Percentiles rank a stretch among this genome's conserved stretches.
These are phyloP conservation scores for Charina bottae DNA, from an alignment of 2,113 vertebrate genomes.

Conservation along the genomic window DNA sequence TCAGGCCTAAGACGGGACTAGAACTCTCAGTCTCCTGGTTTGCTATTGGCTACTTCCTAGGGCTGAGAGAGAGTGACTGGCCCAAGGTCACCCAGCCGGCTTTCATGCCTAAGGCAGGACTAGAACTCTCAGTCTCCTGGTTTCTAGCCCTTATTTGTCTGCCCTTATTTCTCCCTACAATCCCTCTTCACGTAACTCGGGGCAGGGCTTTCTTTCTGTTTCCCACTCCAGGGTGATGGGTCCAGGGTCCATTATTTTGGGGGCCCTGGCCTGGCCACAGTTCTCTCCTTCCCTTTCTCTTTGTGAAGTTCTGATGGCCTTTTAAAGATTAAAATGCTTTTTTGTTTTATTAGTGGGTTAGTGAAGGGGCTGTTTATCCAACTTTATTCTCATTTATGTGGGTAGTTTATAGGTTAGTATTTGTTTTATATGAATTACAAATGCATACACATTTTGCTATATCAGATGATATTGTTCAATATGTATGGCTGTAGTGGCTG, in stretches of 20 bases:
- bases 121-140: no score
- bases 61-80: no score
- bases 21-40: no score
- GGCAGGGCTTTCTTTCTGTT: neutral
- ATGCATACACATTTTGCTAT: neutral
- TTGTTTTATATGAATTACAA: neutral
- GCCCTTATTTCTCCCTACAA: neutral
- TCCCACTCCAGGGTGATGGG: neutral
- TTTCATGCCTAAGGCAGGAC: no score
- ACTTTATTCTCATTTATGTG: neutral
- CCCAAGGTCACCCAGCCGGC: no score
- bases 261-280: neutral
- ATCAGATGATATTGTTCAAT: neutral
- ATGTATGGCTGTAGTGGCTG: neutral
- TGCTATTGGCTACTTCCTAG: no score
- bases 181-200: neutral
- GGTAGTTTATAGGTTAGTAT: neutral
- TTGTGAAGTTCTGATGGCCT: neutral
- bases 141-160: no score
- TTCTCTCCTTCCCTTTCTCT: neutral
- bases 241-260: neutral
- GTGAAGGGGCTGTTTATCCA: neutral
- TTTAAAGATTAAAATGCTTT: neutral
- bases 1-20: no score
- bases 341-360: neutral